Percentiles rank a stretch among this genome's conserved stretches.
Conservation (phyloP, 1,140 invertebrate genomes). For the Triops cancriformis region DNA sequence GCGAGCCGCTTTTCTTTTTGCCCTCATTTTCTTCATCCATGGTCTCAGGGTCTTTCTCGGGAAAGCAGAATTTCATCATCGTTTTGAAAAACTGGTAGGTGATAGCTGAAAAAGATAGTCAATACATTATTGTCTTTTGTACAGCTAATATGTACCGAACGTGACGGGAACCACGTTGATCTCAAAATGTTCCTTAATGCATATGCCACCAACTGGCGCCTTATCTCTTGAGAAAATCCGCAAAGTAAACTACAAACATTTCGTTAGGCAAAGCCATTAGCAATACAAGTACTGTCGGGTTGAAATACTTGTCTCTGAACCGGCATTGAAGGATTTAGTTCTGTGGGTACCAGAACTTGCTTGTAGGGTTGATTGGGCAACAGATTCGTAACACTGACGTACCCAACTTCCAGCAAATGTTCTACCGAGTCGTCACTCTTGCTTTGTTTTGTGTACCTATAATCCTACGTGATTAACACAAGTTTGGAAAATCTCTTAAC, state of each 20-base stretch:
- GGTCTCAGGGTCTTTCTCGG: constrained; percentile 81
- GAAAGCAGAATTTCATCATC: constrained; percentile 97
- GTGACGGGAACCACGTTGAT: constrained; percentile 89
- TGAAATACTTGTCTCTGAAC: constrained; percentile 58
- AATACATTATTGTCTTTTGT: constrained; percentile 1
- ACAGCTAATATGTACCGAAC: constrained; percentile 53
- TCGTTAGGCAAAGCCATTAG: constrained; percentile 18
- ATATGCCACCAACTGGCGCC: constrained; percentile 90
- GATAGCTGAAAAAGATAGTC: constrained; percentile 49
- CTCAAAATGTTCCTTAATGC: constrained; percentile 97
- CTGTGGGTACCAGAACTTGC: constrained; percentile 79
- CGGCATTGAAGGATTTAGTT: constrained; percentile 79
- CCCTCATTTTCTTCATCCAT: constrained; percentile 56
- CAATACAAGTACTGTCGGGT: constrained; percentile 19
- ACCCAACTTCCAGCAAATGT: constrained; percentile 93
- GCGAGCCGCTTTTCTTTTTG: constrained; percentile 24
- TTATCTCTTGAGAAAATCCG: constrained; percentile 82
- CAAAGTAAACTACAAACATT: constrained; percentile 54
- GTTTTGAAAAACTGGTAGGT: constrained; percentile 97
- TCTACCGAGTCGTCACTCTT: constrained; percentile 95
- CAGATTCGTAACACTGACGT: constrained; percentile 88
- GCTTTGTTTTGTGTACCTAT: constrained; percentile 86
- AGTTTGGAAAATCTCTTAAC: constrained; percentile 33
- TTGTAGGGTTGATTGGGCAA: constrained; percentile 90
- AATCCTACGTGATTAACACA: constrained; percentile 15